Evolutionary conservation across 2,888 invertebrate species (phyloP).

Genomic region (Pardosa pseudoannulata): DNA sequence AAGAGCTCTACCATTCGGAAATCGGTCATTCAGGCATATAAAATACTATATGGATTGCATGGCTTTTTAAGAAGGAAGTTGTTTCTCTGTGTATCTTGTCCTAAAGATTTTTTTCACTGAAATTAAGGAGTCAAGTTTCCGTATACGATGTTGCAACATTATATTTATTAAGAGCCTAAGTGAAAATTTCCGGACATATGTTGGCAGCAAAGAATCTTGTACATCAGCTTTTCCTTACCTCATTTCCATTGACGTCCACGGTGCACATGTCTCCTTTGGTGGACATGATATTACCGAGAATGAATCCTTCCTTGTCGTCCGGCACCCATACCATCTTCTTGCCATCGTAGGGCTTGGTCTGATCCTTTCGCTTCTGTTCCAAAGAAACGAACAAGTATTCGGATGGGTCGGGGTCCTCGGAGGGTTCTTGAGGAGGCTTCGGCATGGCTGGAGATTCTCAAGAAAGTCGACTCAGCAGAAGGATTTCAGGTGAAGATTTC

Average conservation of each 20-base stretch:
- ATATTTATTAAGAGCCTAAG: no score
- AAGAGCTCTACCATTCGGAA: no score
- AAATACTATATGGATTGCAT: no score
- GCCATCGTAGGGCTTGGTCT: conserved; percentile 98
- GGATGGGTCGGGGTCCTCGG: conserved; percentile 92
- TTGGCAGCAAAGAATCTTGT: no score
- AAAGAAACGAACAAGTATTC: conserved; percentile 95
- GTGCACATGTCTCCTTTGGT: conserved; percentile 98
- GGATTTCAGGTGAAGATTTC: conserved; percentile 38
- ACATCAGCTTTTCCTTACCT: conserved; percentile 73
- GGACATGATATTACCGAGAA: conserved; percentile 98
- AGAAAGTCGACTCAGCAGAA: conserved; percentile 46
- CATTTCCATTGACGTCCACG: conserved; percentile 88
- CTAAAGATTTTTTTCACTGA: no score
- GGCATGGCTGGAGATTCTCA: conserved; percentile 40
- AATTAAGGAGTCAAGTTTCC: no score
- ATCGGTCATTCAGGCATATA: no score
- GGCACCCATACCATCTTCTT: conserved; percentile 99
- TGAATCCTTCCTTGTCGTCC: conserved; percentile 97
- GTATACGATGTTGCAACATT: no score
- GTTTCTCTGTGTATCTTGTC: no score
- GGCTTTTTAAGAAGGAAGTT: no score
- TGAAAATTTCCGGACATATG: no score
- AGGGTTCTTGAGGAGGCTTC: conserved; percentile 34
- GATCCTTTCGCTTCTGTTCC: conserved; percentile 98